Percentiles rank a stretch among this genome's conserved stretches.
These are phyloP conservation scores for Cheilosia vernalis DNA, from an alignment of 2,888 invertebrate species.

Conservation along the genomic window DNA sequence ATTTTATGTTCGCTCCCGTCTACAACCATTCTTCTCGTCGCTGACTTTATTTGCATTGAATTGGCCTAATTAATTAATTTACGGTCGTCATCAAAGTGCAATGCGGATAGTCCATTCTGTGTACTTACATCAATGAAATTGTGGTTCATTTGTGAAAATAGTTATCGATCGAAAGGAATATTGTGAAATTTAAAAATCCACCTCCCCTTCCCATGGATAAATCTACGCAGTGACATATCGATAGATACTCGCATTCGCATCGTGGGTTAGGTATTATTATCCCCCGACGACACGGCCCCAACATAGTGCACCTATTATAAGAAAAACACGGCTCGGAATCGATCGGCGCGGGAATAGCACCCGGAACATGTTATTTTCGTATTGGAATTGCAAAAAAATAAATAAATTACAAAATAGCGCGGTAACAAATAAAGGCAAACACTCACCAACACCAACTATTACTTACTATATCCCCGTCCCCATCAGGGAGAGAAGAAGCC, in stretches of 20 bases:
- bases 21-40: conserved; percentile 52
- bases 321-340: conserved; percentile 23
- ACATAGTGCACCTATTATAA: conserved; percentile 32
- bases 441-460: background rate
- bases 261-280: conserved; percentile 1
- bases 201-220: background rate
- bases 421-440: conserved; percentile 27
- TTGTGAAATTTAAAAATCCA: conserved; percentile 1
- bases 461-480: too few relatives aligned
- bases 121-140: background rate
- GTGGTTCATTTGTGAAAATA: background rate
- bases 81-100: conserved; percentile 58
- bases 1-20: conserved; percentile 32
- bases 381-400: conserved; percentile 58
- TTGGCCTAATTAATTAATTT: conserved; percentile 70
- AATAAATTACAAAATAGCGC: conserved; percentile 33
- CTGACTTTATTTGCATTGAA: conserved; percentile 56
- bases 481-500: conserved; percentile 11
- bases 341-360: conserved; percentile 68
- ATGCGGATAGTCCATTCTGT: conserved; percentile 12
- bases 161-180: background rate
- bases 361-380: conserved; percentile 73
- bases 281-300: conserved; percentile 8
- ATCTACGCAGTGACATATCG: conserved; percentile 27
- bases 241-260: background rate